These are phyloP conservation scores for Hylomyscus alleni DNA, from an alignment of 2,797 vertebrate species.

Conservation along the genomic window DNA sequence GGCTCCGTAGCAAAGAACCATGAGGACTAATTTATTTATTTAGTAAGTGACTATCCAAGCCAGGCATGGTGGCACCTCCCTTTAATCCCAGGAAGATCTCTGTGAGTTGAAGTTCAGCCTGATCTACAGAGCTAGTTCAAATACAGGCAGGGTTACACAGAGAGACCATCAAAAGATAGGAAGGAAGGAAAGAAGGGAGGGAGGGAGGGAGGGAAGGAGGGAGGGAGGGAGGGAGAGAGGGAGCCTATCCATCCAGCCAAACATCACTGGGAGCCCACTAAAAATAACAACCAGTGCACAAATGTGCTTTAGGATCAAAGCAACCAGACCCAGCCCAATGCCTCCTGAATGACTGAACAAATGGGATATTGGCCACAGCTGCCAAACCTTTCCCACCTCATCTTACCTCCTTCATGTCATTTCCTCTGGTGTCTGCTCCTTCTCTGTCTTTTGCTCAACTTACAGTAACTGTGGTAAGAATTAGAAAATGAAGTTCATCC, in stretches of 20 bases:
- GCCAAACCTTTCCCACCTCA: background rate
- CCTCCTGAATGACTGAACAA: no score
- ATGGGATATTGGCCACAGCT: background rate
- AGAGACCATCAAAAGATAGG: background rate
- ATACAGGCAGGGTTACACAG: no score
- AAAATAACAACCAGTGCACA: background rate
- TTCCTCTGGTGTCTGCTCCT: background rate
- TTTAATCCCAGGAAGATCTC: background rate
- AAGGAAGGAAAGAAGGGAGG: rapidly evolving
- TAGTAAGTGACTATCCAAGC: background rate
- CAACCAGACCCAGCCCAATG: background rate
- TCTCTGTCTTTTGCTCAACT: background rate
- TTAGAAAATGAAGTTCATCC: background rate
- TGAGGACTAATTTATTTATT: conserved; percentile 10
- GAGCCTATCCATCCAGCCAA: background rate
- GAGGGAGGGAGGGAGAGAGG: rapidly evolving
- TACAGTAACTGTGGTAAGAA: background rate
- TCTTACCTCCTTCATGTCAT: background rate
- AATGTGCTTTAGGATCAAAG: conserved; percentile 1
- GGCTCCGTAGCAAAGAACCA: background rate
- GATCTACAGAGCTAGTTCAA: background rate
- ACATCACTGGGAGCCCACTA: conserved; percentile 8
- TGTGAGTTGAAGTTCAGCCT: background rate
- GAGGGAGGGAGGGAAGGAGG: no score
- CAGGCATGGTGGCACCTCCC: background rate